A percentile compares a stretch with the other conserved stretches of the same genome.
phyloP scores from a whole-genome alignment of 2,797 vertebrate species.

The Neoniphon sammara region DNA sequence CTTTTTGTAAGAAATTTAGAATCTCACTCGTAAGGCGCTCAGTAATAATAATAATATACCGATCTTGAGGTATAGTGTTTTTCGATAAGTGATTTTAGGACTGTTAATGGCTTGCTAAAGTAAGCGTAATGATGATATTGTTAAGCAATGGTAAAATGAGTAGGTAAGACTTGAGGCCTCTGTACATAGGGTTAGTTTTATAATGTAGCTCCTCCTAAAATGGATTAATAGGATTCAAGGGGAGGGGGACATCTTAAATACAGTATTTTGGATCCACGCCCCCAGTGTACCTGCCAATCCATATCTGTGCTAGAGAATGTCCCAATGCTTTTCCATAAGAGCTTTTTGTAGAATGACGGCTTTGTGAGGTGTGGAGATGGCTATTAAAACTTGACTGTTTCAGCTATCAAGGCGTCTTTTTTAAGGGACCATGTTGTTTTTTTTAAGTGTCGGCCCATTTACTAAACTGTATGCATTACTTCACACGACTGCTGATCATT shows the following conservation, averaged over 20 bases:
- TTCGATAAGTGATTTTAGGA: conserved; percentile 74
- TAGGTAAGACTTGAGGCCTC: conserved; percentile 70
- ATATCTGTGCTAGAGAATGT: conserved; percentile 30
- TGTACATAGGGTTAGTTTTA: conserved; percentile 66
- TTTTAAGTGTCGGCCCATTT: too few relatives aligned
- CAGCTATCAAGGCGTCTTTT: conserved; percentile 30
- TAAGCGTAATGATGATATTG: conserved; percentile 65
- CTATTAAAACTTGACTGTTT: background rate
- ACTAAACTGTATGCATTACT: too few relatives aligned
- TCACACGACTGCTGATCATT: too few relatives aligned
- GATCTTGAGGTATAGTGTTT: conserved; percentile 63
- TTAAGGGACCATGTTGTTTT: too few relatives aligned
- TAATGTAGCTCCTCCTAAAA: conserved; percentile 67
- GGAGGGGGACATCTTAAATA: conserved; percentile 37
- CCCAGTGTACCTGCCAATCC: conserved; percentile 52
- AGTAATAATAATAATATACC: conserved; percentile 69
- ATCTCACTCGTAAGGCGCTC: conserved; percentile 69
- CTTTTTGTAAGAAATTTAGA: conserved; percentile 76
- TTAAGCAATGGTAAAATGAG: conserved; percentile 70
- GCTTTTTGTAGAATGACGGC: conserved; percentile 24
- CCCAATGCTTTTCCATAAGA: conserved; percentile 15
- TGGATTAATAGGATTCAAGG: conserved; percentile 60
- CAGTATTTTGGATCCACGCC: conserved; percentile 62
- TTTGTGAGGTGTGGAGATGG: conserved; percentile 1
- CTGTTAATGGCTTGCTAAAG: conserved; percentile 67